Evolutionary conservation across 2,797 vertebrate species (phyloP), one percentile per base, ranked within the genome.

Genomic region (Spea hammondii): DNA sequence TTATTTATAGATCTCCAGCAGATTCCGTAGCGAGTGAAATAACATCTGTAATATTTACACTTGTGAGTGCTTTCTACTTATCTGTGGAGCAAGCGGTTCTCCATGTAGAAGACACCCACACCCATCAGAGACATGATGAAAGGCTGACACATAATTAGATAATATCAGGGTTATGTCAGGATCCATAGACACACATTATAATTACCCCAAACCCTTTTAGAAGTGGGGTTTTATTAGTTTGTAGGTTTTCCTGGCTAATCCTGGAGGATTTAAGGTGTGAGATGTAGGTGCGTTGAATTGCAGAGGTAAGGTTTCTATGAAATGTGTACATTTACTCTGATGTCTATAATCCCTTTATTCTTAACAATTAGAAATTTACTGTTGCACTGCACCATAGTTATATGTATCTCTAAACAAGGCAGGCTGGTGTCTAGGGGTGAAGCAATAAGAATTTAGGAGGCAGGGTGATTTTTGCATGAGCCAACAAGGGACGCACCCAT

Each of bases 131-230:
- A 69, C 54, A 47, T 62, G 71, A 79, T 79, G 65, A 79, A 79
- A 79, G 70, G 45, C n/a, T 70, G 53, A 46, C 54, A 65, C 9
- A 79, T 73, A 79, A 79, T 68, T 74, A 69, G 47, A 79, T 74
- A 79, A 79, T 53, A 65, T 68, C 65, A 73, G 49, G 32, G 47
- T 71, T 74, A 79, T 79, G 66, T 69, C 50, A 74, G 71, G 70
- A 50, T 66, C 65, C 48, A 9, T 17, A 53, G 65, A 65, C 65
- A 67, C 13, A 74, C 77, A 68, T 8, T 74, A 50, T 73, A 74
- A 79, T 79, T 74, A 74, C 57, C 54, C 48, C 13, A 45, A 12
- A 45, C 46, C 12, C 53, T 57, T 74, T 74, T 62, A 57, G 54
- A 74, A 79, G 65, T 64, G 54, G 13, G 50, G 3, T 68, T 79